phyloP scores from a whole-genome alignment of 2,113 vertebrate species.

The Lamprotornis superbus region DNA sequence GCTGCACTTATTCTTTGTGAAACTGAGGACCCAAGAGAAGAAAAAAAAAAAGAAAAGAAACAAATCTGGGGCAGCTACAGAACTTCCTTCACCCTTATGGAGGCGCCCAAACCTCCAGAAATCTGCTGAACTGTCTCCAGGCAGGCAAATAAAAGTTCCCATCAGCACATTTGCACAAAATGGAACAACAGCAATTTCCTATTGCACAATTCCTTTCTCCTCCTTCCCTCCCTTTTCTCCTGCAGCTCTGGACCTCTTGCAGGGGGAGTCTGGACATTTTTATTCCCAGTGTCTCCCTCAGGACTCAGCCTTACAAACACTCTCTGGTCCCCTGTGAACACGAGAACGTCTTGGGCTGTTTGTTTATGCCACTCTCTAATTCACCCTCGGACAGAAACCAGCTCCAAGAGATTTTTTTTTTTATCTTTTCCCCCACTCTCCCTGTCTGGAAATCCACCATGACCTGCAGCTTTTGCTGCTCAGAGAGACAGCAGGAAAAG shows the following conservation, averaged over 20 bases:
- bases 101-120: background rate
- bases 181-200: background rate
- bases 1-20: background rate
- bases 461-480: background rate
- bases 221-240: background rate
- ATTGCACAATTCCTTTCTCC: background rate
- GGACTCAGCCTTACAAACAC: background rate
- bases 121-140: background rate
- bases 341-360: conserved; percentile 15
- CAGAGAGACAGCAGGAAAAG: background rate
- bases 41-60: background rate
- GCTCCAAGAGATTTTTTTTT: background rate
- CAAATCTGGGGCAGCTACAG: background rate
- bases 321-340: conserved; percentile 12
- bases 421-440: background rate
- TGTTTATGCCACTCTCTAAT: conserved; percentile 14
- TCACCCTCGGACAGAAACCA: conserved; percentile 35
- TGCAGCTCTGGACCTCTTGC: background rate
- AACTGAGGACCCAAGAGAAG: background rate
- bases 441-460: conserved; percentile 1
- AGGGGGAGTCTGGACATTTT: conserved; percentile 41
- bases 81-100: background rate
- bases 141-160: background rate
- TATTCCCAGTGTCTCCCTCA: background rate
- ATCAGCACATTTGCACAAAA: background rate